Evolutionary conservation across 2,888 invertebrate genomes (phyloP).

Genomic region (Frankliniella fusca): DNA sequence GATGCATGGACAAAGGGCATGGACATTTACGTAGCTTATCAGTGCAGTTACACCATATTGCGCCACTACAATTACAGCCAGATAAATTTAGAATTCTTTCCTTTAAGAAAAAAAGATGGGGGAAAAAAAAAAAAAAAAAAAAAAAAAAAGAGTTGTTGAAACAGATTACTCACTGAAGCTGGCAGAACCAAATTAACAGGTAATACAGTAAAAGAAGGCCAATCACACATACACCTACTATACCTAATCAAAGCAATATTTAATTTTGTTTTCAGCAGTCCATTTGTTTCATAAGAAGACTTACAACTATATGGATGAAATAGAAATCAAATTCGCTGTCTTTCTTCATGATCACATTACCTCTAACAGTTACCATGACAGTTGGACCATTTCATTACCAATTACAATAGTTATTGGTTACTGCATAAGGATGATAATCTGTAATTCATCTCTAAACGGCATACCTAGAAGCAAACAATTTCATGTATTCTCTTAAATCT

Average conservation of each 20-base stretch:
- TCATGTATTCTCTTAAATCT: background rate
- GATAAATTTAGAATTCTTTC: background rate
- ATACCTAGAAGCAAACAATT: background rate
- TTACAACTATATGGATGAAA: conserved; percentile 23
- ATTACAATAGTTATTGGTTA: conserved; percentile 11
- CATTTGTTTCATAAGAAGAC: conserved; percentile 22
- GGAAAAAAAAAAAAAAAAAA: background rate
- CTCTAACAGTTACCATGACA: background rate
- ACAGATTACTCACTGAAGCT: conserved; percentile 4
- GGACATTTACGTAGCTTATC: conserved; percentile 23
- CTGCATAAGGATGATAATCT: background rate
- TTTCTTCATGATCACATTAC: background rate
- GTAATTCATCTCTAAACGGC: background rate
- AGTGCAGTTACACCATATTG: conserved; percentile 9
- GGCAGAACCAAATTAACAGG: conserved; percentile 12
- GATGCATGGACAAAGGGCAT: conserved; percentile 22
- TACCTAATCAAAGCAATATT: conserved; percentile 7
- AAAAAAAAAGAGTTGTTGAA: too few relatives aligned
- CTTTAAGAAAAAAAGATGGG: background rate
- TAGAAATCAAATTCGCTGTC: conserved; percentile 1
- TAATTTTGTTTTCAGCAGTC: background rate
- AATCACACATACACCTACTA: background rate
- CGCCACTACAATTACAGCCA: conserved; percentile 26
- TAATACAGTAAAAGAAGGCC: background rate
- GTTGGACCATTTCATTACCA: conserved; percentile 18